Evolutionary conservation across 2,888 invertebrate genomes (phyloP), one percentile per base, ranked within the genome.

Genomic region (Hermaeophaga mercurialis): DNA sequence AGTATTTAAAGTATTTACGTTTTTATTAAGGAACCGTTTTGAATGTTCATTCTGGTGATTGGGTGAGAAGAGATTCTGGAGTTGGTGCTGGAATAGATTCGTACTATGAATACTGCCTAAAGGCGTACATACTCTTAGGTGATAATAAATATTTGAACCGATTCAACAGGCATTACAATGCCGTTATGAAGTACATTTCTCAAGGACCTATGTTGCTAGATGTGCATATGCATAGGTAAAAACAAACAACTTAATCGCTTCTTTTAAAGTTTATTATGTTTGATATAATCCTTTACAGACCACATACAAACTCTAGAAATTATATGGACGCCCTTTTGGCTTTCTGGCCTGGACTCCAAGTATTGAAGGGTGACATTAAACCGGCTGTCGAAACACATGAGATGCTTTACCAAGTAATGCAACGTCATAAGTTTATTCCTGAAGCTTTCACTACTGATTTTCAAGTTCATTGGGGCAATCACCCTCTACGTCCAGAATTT

Each of bases 51-150:
- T 95, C 92, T 1, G 98, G 98, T 0, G 96, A 97, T 78, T 99
- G 98, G 98, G 89, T 97, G 3, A 83, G 98, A 39, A 85, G 96
- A 70, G 97, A 98, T 77, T 93, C 96, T 1, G 96, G 98, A 1
- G 94, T 99, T 5, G 98, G 98, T n/a, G 98, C 98, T 9, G 98
- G 98, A 18, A 96, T 98, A 66, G 98, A 99, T 79, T 96, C 96
- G 0, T 99, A 99, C 78, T 99, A 98, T 74, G 98, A 99, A 78
- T 99, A 99, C 78, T 91, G 96, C 63, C 84, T 99, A 22, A 99
- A 99, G 78, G 96, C 96, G 0, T 99, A 98, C 78, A 94, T 99
- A 63, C 81, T 99, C 50, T 83, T 99, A 3, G 91, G 92, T 0
- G 97, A 99, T 74, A 93, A 94, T 70, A 90, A 90, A 64, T 98